Percentiles rank a stretch among this genome's conserved stretches.
These are phyloP conservation scores for Pachyseris speciosa DNA, from an alignment of 64 coral and sea anemone genomes.

Conservation along the genomic window DNA sequence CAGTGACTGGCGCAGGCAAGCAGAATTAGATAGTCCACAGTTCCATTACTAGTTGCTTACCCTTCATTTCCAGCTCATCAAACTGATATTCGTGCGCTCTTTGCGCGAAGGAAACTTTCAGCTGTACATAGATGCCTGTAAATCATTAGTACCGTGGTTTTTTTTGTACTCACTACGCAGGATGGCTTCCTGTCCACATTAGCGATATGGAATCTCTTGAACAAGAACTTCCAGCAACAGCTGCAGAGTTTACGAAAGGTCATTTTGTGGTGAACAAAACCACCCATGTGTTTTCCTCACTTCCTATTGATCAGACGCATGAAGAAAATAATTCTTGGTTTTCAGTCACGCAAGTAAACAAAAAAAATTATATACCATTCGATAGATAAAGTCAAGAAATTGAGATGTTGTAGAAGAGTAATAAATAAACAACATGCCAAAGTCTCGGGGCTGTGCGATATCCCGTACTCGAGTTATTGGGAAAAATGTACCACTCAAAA, in stretches of 20 bases:
- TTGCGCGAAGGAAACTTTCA: constrained; percentile 39
- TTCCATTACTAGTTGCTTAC: constrained; percentile 65
- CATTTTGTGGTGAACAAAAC: constrained; percentile 35
- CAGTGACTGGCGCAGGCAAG: constrained; percentile 13
- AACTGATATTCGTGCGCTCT: constrained; percentile 37
- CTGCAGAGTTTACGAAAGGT: constrained; percentile 1
- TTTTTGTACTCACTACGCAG: constrained; percentile 17
- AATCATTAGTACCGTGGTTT: constrained; percentile 6
- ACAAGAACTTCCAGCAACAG: not conserved
- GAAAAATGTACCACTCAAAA: too few species aligned
- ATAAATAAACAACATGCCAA: too few species aligned
- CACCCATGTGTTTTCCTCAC: not conserved
- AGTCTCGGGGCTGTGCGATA: too few species aligned
- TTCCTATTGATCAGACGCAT: not conserved
- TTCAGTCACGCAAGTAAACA: too few species aligned
- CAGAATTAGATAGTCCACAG: constrained; percentile 40
- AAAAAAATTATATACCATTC: too few species aligned
- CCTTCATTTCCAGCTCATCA: constrained; percentile 33
- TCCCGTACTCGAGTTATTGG: too few species aligned
- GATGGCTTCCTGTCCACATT: constrained; percentile 28
- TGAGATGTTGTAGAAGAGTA: too few species aligned
- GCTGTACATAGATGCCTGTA: not conserved
- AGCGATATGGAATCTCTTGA: constrained; percentile 22
- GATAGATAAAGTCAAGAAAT: too few species aligned
- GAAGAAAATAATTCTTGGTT: not conserved